phyloP scores from a whole-genome alignment of 2,888 invertebrate genomes.

The Cryptocheilus praepositus region DNA sequence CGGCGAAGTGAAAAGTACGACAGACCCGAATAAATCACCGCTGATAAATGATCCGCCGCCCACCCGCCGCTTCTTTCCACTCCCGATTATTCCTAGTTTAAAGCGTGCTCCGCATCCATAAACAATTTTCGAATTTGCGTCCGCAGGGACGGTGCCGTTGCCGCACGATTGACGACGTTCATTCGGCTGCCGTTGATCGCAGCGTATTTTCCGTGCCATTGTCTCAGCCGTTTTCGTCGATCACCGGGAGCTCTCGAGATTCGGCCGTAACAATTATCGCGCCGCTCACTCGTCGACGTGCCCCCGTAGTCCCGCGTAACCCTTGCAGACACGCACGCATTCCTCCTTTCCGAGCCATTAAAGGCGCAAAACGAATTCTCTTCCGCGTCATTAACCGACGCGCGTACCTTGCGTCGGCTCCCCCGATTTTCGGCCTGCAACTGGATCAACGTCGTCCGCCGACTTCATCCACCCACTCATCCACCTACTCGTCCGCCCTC shows the following conservation, averaged over 20 bases:
- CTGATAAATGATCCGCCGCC: not conserved
- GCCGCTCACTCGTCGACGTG: not conserved
- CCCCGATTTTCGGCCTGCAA: not conserved
- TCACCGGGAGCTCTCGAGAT: too few species aligned
- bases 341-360: conserved; percentile 7
- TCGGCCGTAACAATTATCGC: too few species aligned
- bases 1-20: not conserved
- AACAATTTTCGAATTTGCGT: too few species aligned
- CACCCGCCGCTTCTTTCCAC: not conserved
- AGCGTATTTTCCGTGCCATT: too few species aligned
- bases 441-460: too few species aligned
- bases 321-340: conserved; percentile 7
- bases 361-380: conserved; percentile 20
- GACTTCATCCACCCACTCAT: not conserved
- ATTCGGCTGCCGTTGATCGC: too few species aligned
- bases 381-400: conserved; percentile 6
- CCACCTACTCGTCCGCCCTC: not conserved
- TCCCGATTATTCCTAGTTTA: not conserved
- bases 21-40: too few species aligned
- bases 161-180: too few species aligned
- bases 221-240: too few species aligned
- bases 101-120: too few species aligned
- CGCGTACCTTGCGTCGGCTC: not conserved
- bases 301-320: not conserved
- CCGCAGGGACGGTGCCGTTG: too few species aligned